phyloP scores from a whole-genome alignment of 2,797 vertebrate genomes.

The Leptatherina wallacei region DNA sequence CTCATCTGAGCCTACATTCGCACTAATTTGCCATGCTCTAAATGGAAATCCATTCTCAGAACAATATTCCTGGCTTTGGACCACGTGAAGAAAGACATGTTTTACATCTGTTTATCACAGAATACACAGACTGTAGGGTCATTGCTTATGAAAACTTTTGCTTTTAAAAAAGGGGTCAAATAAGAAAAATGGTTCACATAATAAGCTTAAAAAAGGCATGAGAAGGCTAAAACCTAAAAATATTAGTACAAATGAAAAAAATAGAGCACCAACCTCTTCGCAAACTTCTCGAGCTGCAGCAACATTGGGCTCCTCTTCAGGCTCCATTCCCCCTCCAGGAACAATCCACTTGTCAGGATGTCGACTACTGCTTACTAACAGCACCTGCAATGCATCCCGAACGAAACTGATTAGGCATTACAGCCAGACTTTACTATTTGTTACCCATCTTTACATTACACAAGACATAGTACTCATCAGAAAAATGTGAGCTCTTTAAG shows the following conservation, averaged over 20 bases:
- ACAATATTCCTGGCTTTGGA: conserved; percentile 56
- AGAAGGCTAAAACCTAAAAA: not conserved
- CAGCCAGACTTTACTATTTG: not conserved
- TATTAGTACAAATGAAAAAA: not conserved
- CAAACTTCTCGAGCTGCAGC: conserved; percentile 96
- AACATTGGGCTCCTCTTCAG: conserved; percentile 93
- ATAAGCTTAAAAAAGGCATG: not conserved
- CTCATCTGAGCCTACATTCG: conserved; percentile 32
- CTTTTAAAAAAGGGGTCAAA: not conserved
- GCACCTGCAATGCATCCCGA: conserved; percentile 83
- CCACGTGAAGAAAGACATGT: conserved; percentile 33
- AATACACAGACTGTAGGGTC: not conserved
- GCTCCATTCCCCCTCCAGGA: conserved; percentile 98
- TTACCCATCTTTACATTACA: not conserved
- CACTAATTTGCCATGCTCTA: conserved; percentile 31
- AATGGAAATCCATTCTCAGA: conserved; percentile 58
- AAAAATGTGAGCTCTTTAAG: not conserved
- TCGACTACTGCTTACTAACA: conserved; percentile 97
- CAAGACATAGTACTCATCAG: not conserved
- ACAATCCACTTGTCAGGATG: conserved; percentile 99
- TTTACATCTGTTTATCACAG: conserved; percentile 6
- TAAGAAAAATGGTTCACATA: not conserved
- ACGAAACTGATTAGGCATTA: conserved; percentile 10
- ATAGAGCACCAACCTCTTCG: conserved; percentile 89
- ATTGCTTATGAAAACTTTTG: not conserved